phyloP scores from a whole-genome alignment of 2,888 invertebrate species.

The Leucophenga montana region DNA sequence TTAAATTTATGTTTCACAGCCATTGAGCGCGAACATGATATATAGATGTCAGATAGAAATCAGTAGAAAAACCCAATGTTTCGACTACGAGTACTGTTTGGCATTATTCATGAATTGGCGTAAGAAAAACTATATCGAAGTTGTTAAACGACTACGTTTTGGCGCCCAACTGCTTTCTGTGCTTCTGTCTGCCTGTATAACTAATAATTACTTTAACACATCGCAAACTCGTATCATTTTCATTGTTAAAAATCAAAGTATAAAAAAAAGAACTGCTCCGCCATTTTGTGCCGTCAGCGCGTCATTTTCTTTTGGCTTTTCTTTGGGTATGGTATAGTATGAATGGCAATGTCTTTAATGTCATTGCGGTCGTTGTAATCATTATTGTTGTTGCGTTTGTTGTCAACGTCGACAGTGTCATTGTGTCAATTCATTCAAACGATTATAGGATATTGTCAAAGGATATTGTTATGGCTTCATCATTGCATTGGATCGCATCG shows the following conservation, averaged over 20 bases:
- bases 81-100: too few species aligned
- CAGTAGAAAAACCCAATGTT: too few species aligned
- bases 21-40: too few species aligned
- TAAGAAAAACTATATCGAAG: too few species aligned
- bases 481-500: background rate
- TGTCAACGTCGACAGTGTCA: slow-evolving; percentile 60
- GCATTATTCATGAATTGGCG: too few species aligned
- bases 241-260: background rate
- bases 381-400: slow-evolving; percentile 32
- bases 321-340: background rate
- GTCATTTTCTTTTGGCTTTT: background rate
- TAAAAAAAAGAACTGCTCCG: background rate
- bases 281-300: background rate
- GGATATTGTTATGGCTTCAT: slow-evolving; percentile 61
- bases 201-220: too few species aligned
- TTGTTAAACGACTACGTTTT: too few species aligned
- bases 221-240: too few species aligned
- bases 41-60: too few species aligned
- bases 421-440: slow-evolving; percentile 61
- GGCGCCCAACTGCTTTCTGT: too few species aligned
- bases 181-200: too few species aligned
- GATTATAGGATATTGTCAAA: slow-evolving; percentile 63
- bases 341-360: background rate
- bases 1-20: too few species aligned
- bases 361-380: background rate